A percentile compares a stretch with the other conserved stretches of the same genome.
These are phyloP conservation scores for Saccostrea glomerata DNA, from an alignment of 1,140 invertebrate genomes.

Conservation along the genomic window DNA sequence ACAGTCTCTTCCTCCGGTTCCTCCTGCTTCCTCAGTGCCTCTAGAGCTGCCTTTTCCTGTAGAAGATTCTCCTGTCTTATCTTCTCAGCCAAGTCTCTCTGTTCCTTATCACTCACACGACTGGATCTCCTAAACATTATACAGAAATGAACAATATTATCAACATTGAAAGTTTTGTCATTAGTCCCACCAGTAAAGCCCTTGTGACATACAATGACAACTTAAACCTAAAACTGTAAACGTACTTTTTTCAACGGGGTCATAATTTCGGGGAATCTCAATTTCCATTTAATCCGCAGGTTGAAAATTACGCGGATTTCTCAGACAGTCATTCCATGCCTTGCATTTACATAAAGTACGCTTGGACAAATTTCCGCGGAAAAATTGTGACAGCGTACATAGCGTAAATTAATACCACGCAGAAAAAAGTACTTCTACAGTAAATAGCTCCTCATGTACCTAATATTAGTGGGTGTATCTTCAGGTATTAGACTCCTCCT, in stretches of 20 bases:
- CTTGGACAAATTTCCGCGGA: too few species aligned
- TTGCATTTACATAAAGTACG: too few species aligned
- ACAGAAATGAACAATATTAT: background rate
- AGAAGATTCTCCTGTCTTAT: constrained; percentile 72
- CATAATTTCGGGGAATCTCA: too few species aligned
- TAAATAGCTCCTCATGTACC: background rate
- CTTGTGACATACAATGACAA: background rate
- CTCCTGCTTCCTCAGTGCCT: constrained; percentile 44
- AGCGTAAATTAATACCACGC: too few species aligned
- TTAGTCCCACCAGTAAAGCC: too few species aligned
- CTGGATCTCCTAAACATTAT: constrained; percentile 66
- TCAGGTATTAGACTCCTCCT: constrained; percentile 45
- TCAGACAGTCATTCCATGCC: too few species aligned
- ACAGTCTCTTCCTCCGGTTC: background rate
- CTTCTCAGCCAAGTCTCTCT: constrained; percentile 69
- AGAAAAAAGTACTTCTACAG: too few species aligned
- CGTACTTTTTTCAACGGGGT: too few species aligned
- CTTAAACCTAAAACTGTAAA: background rate
- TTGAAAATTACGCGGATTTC: too few species aligned
- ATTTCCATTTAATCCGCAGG: too few species aligned
- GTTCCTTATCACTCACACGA: constrained; percentile 68
- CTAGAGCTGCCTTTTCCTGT: constrained; percentile 63
- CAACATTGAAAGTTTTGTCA: too few species aligned
- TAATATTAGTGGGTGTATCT: constrained; percentile 8
- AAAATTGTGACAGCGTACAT: too few species aligned